phyloP scores from a whole-genome alignment of 2,113 vertebrate species.

The Chionodraco myersi region DNA sequence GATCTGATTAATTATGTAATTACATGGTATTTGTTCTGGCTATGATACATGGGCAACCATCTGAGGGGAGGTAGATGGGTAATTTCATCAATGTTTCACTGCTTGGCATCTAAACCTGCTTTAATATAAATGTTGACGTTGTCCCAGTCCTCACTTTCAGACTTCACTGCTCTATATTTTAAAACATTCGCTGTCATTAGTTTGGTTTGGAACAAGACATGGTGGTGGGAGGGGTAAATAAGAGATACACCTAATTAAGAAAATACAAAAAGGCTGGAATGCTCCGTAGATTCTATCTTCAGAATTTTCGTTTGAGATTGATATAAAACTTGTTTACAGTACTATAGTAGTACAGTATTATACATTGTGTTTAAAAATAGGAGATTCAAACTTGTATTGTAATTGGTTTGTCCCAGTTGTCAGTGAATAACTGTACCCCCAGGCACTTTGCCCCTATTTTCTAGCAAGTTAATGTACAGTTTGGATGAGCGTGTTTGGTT shows the following conservation, averaged over 20 bases:
- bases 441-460: background rate
- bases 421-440: background rate
- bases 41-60: conserved; percentile 72
- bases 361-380: background rate
- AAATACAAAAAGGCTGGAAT: background rate
- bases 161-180: conserved; percentile 3
- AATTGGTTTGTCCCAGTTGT: background rate
- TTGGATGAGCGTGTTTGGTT: background rate
- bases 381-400: background rate
- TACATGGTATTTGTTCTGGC: conserved; percentile 76
- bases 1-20: conserved; percentile 83
- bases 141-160: conserved; percentile 31
- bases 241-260: background rate
- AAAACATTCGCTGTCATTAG: conserved; percentile 3
- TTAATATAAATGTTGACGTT: conserved; percentile 51
- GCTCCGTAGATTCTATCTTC: background rate
- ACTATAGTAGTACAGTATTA: no score
- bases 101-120: conserved; percentile 49
- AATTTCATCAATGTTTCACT: conserved; percentile 71
- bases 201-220: background rate
- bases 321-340: background rate
- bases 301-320: background rate
- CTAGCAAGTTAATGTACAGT: background rate
- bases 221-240: no score
- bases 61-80: conserved; percentile 61